Conservation (phyloP, 2,113 vertebrate genomes). For the Vicugna pacos region DNA sequence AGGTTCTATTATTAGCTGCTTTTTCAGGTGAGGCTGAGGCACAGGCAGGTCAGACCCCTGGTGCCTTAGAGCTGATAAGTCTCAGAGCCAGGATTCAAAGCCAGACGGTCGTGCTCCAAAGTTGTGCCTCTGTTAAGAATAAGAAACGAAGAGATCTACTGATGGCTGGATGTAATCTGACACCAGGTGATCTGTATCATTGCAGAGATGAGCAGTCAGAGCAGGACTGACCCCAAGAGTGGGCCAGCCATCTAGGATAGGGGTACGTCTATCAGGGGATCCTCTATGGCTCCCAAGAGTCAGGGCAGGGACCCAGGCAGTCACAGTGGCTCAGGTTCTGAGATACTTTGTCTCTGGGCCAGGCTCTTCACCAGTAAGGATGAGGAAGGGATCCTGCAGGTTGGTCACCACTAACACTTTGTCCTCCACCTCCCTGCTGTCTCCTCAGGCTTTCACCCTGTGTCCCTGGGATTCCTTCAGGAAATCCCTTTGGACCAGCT, state of each 20-base stretch:
- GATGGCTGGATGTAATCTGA: neutral
- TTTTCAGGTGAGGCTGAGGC: neutral
- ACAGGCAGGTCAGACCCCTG: rapidly evolving
- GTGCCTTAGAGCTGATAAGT: neutral
- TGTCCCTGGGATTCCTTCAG: neutral
- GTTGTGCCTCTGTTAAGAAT: neutral
- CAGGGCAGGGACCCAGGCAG: neutral
- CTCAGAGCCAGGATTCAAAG: neutral
- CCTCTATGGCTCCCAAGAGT: neutral
- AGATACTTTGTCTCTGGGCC: neutral
- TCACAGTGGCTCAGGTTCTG: neutral
- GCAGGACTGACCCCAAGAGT: neutral
- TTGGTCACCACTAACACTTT: neutral
- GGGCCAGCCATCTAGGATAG: neutral
- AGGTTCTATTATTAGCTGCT: neutral
- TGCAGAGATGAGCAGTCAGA: neutral
- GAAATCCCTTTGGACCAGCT: neutral
- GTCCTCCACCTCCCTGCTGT: neutral
- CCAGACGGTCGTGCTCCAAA: neutral
- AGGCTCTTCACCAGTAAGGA: neutral
- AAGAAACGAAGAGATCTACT: neutral
- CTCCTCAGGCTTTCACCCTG: neutral
- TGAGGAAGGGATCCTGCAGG: neutral
- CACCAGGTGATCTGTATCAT: neutral
- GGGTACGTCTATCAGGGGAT: neutral